Conservation (phyloP, 2,113 vertebrate species). For the Alethe castanea region DNA sequence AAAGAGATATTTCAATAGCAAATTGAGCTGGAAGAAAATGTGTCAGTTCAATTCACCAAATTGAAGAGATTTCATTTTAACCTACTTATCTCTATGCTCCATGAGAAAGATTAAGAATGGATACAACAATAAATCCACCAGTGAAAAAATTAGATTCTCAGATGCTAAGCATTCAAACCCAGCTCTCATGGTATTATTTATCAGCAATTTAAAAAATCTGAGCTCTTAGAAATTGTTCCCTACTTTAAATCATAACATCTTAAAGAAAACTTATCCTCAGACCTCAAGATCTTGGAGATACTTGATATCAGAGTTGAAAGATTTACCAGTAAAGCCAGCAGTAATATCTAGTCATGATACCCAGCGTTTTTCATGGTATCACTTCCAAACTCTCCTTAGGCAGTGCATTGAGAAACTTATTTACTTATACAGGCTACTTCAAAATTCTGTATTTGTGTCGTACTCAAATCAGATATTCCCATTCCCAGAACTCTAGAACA, state of each 20-base stretch:
- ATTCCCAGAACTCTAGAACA: background rate
- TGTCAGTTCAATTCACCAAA: conserved; percentile 27
- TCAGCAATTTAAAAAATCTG: background rate
- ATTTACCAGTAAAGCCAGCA: background rate
- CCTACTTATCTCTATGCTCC: background rate
- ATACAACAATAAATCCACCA: background rate
- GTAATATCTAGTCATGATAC: background rate
- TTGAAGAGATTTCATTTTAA: conserved; percentile 20
- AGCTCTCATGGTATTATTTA: background rate
- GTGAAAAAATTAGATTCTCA: background rate
- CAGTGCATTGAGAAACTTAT: background rate
- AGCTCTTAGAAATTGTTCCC: background rate
- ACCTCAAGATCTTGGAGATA: background rate
- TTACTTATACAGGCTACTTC: background rate
- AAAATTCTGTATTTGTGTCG: background rate
- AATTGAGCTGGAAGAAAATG: conserved; percentile 2
- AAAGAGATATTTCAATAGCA: conserved; percentile 11
- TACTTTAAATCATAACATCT: background rate
- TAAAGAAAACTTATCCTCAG: background rate
- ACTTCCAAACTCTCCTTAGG: background rate
- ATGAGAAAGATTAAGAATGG: background rate
- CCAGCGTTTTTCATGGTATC: background rate
- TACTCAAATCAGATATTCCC: background rate
- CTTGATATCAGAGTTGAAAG: background rate
- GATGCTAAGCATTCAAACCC: background rate